These are phyloP conservation scores for Leguminivora glycinivorella DNA, from an alignment of 1,140 invertebrate species.

Conservation along the genomic window DNA sequence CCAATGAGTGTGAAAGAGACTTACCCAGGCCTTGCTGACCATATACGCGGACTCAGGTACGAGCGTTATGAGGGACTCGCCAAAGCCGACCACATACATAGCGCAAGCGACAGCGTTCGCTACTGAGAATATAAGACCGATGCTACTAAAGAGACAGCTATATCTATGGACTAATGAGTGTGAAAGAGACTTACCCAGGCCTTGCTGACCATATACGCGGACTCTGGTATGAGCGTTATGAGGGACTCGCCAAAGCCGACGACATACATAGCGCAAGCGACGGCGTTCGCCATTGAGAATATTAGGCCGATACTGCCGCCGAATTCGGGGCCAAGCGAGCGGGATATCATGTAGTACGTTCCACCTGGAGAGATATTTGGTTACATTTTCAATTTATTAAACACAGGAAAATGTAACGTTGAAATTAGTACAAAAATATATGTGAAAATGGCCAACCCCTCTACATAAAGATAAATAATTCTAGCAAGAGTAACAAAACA, in stretches of 20 bases:
- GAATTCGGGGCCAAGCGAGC: slow-evolving; percentile 97
- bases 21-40: slow-evolving; percentile 72
- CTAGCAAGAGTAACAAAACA: no score
- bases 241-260: slow-evolving; percentile 98
- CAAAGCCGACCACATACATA: slow-evolving; percentile 99
- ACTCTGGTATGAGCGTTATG: slow-evolving; percentile 81
- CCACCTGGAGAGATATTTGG: slow-evolving; percentile 83
- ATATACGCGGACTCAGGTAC: slow-evolving; percentile 75
- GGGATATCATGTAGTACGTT: slow-evolving; percentile 98
- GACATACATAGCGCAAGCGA: slow-evolving; percentile 98
- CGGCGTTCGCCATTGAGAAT: slow-evolving; percentile 95
- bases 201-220: slow-evolving; percentile 65
- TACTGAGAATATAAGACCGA: slow-evolving; percentile 91
- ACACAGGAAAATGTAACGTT: no score
- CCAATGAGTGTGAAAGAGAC: slow-evolving; percentile 29
- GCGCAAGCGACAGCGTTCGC: slow-evolving; percentile 98
- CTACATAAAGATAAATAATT: no score
- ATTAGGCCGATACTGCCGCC: slow-evolving; percentile 90
- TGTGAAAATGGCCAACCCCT: no score
- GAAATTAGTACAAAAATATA: no score
- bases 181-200: slow-evolving; percentile 62
- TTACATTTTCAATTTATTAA: slow-evolving; percentile 12
- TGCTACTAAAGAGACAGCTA: slow-evolving; percentile 49
- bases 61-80: slow-evolving; percentile 91
- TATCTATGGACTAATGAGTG: no score